These are phyloP conservation scores for Chironomus riparius DNA, from an alignment of 2,888 invertebrate genomes.

Conservation along the genomic window DNA sequence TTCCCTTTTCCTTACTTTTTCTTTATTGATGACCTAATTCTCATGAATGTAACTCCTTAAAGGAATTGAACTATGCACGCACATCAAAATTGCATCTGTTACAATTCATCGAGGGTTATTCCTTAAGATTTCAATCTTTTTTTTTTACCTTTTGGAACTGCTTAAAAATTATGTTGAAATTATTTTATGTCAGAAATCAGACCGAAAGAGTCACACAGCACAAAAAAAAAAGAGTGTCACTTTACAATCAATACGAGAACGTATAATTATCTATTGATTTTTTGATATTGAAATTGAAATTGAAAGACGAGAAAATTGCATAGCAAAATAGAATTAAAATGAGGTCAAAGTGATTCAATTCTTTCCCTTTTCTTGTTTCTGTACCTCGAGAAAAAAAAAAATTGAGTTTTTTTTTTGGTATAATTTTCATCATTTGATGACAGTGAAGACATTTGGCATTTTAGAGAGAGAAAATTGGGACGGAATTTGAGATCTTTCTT, in stretches of 20 bases:
- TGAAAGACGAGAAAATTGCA: not conserved
- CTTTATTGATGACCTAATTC: conserved; percentile 25
- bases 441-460: too few relatives aligned
- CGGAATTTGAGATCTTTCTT: too few relatives aligned
- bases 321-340: conserved; percentile 2
- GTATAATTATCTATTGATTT: conserved; percentile 21
- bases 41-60: conserved; percentile 6
- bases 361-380: not conserved
- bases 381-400: too few relatives aligned
- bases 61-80: too few relatives aligned
- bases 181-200: not conserved
- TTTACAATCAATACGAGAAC: conserved; percentile 5
- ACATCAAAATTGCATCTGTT: too few relatives aligned
- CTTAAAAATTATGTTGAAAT: not conserved
- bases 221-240: conserved; percentile 13
- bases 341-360: conserved; percentile 13
- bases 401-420: too few relatives aligned
- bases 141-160: not conserved
- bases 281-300: conserved; percentile 18
- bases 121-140: not conserved
- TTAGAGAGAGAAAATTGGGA: too few relatives aligned
- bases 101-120: not conserved
- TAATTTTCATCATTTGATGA: too few relatives aligned
- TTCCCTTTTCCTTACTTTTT: not conserved
- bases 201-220: not conserved